Base-by-base conservation (phyloP, 2,113 vertebrate species). In the Takifugu bimaculatus region DNA sequence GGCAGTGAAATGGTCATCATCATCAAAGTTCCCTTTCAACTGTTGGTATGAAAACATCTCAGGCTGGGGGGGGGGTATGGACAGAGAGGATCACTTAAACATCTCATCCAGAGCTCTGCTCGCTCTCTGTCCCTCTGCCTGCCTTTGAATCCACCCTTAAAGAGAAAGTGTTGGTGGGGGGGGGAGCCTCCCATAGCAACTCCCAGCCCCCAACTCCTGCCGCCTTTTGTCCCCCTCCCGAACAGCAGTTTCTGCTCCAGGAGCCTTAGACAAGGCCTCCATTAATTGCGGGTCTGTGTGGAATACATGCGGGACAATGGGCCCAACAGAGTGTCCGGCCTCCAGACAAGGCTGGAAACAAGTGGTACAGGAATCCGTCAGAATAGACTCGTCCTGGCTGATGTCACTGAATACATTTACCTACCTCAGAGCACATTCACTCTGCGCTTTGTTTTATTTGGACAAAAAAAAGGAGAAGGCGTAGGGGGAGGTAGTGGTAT, bases 321-420 rank as follows among this genome's bases (percentile, higher is more conserved):
- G 86, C 81, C 90, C 92, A 92, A 93, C 93, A 93, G 91, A 88
- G 88, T 81, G 85, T 91, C 93, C 92, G 39, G 89, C 93, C 94
- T 93, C 92, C 92, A 93, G 92, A 95, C 95, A 96, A 96, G 94
- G 88, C 87, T 91, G 90, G 92, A 94, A 94, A 96, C 95, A 96
- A 96, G 92, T 80, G 93, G 88, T 93, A 93, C 91, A 91, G 93
- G 93, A 92, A 93, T 93, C 89, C 87, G 57, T 86, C 89, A 91
- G 94, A 95, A 95, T 93, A 89, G 93, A 95, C 93, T 94, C 92
- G 92, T 93, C 93, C 94, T 74, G 93, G 94, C 94, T 91, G 84
- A 92, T 95, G 94, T 94, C 94, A 95, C 90, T 81, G 95, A 94
- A 97, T 97, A 95, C 92, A 96, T 97, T 96, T 95, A 96, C 95